These are phyloP conservation scores for Heterochromis multidens DNA, from an alignment of 2,113 vertebrate species.

Conservation along the genomic window DNA sequence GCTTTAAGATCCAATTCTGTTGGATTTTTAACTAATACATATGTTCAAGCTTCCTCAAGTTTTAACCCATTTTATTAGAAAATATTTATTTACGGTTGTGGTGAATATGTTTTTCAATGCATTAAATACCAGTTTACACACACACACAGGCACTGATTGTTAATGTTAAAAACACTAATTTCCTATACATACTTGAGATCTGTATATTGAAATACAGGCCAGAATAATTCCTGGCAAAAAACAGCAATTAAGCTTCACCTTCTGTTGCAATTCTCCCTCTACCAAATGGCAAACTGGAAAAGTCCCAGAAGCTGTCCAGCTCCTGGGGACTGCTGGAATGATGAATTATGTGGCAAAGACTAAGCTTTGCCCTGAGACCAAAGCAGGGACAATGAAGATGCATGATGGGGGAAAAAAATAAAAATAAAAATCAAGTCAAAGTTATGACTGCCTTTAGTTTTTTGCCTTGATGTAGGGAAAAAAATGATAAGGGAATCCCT, in stretches of 20 bases:
- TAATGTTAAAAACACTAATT: not conserved
- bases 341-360: constrained; percentile 30
- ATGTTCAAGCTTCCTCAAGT: not conserved
- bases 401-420: not conserved
- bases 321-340: constrained; percentile 44
- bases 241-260: constrained; percentile 59
- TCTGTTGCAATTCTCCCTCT: constrained; percentile 39
- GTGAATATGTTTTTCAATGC: not conserved
- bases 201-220: constrained; percentile 39
- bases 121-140: not conserved
- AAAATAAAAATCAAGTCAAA: not conserved
- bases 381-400: constrained; percentile 35
- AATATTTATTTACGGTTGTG: not conserved
- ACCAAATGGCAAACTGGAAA: constrained; percentile 47
- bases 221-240: constrained; percentile 38
- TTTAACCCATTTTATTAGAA: not conserved
- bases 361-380: constrained; percentile 16
- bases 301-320: constrained; percentile 22
- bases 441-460: not conserved
- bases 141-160: not conserved
- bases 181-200: not conserved
- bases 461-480: not conserved
- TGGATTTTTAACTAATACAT: not conserved
- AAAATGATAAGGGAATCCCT: not conserved
- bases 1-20: not conserved